Evolutionary conservation across 2,113 vertebrate genomes (phyloP), one percentile per base, ranked within the genome.

Genomic region (Muscicapa adusta): DNA sequence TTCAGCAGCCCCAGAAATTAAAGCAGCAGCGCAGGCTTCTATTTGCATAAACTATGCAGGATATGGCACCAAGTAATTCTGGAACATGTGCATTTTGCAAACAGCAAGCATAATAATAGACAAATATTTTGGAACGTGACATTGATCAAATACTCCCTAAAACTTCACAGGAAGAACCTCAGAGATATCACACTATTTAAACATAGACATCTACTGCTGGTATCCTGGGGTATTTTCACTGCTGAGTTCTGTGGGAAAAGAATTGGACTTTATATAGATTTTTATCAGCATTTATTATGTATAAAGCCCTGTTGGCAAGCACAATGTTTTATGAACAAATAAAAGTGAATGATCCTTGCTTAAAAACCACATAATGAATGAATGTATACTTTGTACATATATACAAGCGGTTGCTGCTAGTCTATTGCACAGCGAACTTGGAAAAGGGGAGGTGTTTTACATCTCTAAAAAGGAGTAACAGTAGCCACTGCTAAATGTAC

Each of bases 201-300:
- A 77, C 73, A 45, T 0, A 50, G 56, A 53, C 67, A 73, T 71
- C 66, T 58, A 56, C 81, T 75, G 38, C 29, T 83, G 82, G 72
- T 61, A 74, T 90, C 40, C 78, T 31, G 40, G 33, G 43, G 72
- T 92, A 86, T 84, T 93, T 65, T 78, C 56, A 63, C n/a, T 66
- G 65, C 68, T 74, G 62, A 90, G 84, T 78, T 83, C 75, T 93
- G 89, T 93, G 92, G 82, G 87, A 94, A 94, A 93, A 72, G 60
- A 89, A 85, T 36, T 56, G 71, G 84, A 87, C 81, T 91, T 85
- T 40, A 90, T 67, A 95, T 92, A 97, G 92, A 96, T 96, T 90
- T 91, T 95, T 94, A 97, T 96, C 90, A 93, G 68, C 65, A 75
- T 95, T 94, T 95, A 92, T 96, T 92, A 95, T 96, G 93, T 95